Base-by-base conservation (phyloP, 2,797 vertebrate species). In the Thamnophis elegans region DNA sequence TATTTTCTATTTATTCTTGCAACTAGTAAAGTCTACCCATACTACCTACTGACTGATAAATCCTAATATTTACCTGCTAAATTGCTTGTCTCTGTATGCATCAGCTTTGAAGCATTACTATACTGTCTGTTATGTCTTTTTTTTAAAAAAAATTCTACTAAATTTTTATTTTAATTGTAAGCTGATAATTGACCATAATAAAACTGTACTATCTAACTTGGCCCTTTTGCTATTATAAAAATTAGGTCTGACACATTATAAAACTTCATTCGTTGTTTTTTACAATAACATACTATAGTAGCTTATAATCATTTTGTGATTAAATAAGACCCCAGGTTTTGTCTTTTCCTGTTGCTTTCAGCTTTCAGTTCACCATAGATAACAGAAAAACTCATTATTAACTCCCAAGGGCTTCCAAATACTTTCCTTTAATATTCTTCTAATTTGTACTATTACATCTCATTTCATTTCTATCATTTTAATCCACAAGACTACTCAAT, bases 301-400 rank as follows among this genome's bases (percentile, higher is more conserved):
- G 56, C 51, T 91, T 88, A 85, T 93, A 93, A 93, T 93, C 18
- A 62, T 93, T 3, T 91, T 91, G 92, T 89, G 86, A 91, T 91
- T 93, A 93, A 93, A 87, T 26, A 89, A 85, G 92, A 91, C 56
- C 73, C 87, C 51, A 85, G 90, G 86, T 89, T 86, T 88, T 87
- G 55, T 62, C 26, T 91, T 89, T 73, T 93, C 58, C 86, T 85
- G 86, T 91, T 89, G 85, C 47, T 93, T 88, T 87, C 58, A 65
- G 90, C 73, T 91, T 65, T 87, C 32, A 93, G 42, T 85, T 93
- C 89, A 87, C 68, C 91, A 87, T 32, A 88, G 92, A 93, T 89
- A 93, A 91, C 90, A 93, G 88, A 93, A 93, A 91, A 89, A 28
- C 90, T 91, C 68, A 91, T 93, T 93, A 93, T 93, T 93, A 91